phyloP scores from a whole-genome alignment of 2,888 invertebrate species.

The Rutpela maculata region DNA sequence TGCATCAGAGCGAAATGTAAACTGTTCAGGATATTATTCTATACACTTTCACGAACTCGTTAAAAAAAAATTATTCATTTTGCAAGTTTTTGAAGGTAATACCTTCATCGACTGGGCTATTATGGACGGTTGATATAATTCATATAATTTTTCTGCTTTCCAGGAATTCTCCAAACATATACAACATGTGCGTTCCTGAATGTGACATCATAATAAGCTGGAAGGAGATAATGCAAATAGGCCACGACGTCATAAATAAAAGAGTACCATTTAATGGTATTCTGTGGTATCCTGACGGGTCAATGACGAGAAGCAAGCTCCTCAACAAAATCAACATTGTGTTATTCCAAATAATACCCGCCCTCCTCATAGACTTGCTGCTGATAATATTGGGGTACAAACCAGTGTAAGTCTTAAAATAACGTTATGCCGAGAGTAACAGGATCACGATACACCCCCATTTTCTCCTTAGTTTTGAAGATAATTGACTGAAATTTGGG shows the following conservation, averaged over 20 bases:
- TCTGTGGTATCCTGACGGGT: constrained; percentile 89
- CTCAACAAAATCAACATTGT: constrained; percentile 89
- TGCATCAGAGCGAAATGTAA: no score
- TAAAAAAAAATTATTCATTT: no score
- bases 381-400: constrained; percentile 89
- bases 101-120: no score
- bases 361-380: constrained; percentile 87
- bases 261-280: constrained; percentile 90
- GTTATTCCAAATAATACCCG: constrained; percentile 94
- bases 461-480: no score
- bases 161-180: constrained; percentile 55
- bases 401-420: constrained; percentile 85
- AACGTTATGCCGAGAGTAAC: no score
- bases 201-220: constrained; percentile 79
- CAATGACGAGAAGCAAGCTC: constrained; percentile 86
- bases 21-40: no score
- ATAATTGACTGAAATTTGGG: no score
- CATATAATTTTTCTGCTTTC: constrained; percentile 16
- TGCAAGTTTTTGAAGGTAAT: no score
- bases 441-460: no score
- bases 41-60: no score
- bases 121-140: not conserved
- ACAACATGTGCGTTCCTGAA: constrained; percentile 56
- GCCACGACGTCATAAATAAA: constrained; percentile 84
- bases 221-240: constrained; percentile 90